Base-by-base conservation (phyloP, 1,140 invertebrate species). In the Ctenoplectra terminalis region DNA sequence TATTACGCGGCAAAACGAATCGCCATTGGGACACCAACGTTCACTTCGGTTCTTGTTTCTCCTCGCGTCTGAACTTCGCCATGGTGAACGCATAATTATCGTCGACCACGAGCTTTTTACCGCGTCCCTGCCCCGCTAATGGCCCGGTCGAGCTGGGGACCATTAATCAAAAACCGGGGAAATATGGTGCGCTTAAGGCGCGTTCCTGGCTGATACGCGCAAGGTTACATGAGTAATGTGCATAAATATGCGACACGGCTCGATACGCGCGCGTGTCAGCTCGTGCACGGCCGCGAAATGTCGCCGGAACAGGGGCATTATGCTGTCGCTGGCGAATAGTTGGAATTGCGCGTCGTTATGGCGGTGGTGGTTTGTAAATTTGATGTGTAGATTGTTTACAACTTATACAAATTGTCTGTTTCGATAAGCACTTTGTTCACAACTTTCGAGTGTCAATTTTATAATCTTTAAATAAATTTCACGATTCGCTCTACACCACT, bases 101-200 rank as follows among this genome's bases (percentile, higher is more conserved):
- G 34, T 64, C 50, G 48, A 54, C n/a, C 50, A 34, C 8, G 8
- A 72, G 66, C 81, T 85, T 81, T 86, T 84, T 58, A 67, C 67
- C n/a, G 56, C 54, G 50, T 46, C 81, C 54, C 60, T 34, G 56
- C 58, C 58, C 81, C 73, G 80, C 77, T 88, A 88, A 85, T 87
- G 73, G 78, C 48, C 37, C 70, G 54, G 37, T 60, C 63, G 76
- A 58, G 29, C 54, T 58, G 29, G 26, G 40, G 48, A 81, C 81
- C 78, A 86, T 88, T 88, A 88, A 88, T 88, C 87, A 88, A 82
- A 81, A 81, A 79, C 60, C 74, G 71, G 61, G 85, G 81, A 87
- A 85, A 82, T 82, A 77, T 85, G 80, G 66, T 72, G 74, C 83
- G 70, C 82, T 85, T 78, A 74, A 82, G 77, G 79, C 85, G 78